Evolutionary conservation across 2,888 invertebrate genomes (phyloP).

Genomic region (Lathronympha strigana): DNA sequence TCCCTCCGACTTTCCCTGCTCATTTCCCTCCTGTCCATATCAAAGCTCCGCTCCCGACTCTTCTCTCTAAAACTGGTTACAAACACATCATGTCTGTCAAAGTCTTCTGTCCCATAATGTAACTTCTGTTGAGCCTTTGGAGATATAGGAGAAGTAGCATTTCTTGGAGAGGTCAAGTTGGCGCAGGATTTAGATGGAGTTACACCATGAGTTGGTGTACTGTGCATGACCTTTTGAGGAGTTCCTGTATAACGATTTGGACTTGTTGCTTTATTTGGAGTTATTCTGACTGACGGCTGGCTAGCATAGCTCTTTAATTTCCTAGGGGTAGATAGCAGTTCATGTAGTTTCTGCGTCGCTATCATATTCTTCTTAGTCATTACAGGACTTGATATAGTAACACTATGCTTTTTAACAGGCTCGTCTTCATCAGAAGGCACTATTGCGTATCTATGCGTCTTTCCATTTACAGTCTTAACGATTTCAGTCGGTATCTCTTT

Average conservation of each 20-base stretch:
- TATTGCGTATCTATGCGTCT: constrained; percentile 83
- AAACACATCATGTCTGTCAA: constrained; percentile 72
- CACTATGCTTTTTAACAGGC: constrained; percentile 66
- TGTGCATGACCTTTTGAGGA: constrained; percentile 66
- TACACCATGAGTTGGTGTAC: constrained; percentile 72
- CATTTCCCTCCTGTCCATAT: constrained; percentile 62
- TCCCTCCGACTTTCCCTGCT: constrained; percentile 69
- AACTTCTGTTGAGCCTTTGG: constrained; percentile 85
- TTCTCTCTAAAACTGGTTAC: constrained; percentile 73
- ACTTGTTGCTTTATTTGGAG: constrained; percentile 63
- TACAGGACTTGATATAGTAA: constrained; percentile 71
- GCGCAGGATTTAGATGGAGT: constrained; percentile 81
- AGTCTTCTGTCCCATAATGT: constrained; percentile 75
- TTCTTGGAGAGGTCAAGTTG: constrained; percentile 60
- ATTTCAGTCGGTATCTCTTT: constrained; percentile 84
- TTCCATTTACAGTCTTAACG: constrained; percentile 87
- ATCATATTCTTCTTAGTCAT: constrained; percentile 86
- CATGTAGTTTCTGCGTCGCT: constrained; percentile 91
- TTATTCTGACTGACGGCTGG: constrained; percentile 79
- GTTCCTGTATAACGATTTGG: constrained; percentile 58
- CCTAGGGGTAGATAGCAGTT: constrained; percentile 88
- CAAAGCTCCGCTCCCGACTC: constrained; percentile 64
- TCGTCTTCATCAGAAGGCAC: constrained; percentile 84
- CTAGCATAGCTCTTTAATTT: constrained; percentile 82
- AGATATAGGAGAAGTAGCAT: constrained; percentile 69